Base-by-base conservation (phyloP, 2,797 vertebrate genomes). In the Orestias chungarensis region DNA sequence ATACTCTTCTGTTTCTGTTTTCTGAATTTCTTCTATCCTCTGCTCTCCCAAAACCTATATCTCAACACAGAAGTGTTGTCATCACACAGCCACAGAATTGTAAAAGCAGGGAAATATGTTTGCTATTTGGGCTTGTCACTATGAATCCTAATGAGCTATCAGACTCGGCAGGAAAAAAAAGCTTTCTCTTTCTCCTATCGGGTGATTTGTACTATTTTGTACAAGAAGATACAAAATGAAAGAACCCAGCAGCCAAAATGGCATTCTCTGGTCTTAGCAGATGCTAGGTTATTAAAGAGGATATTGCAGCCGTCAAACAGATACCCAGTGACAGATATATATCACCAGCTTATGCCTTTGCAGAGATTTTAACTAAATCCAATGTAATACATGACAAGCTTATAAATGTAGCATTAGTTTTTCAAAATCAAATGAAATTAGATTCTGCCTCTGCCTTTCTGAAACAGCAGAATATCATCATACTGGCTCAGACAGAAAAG, bases 101-200 rank as follows among this genome's bases (percentile, higher is more conserved):
- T 84, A 90, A 91, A 87, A 90, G 90, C 85, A 70, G 84, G 88
- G 67, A 91, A 92, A 91, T 91, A 90, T 90, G 91, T 92, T 93
- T 91, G 85, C 88, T 88, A 86, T 90, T 90, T 90, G 83, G 85
- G 80, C 82, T 90, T 76, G 81, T 90, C 86, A 88, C 86, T 83
- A 84, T 90, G 92, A 92, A 92, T 92, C 77, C 86, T 92, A 91
- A 92, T 93, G 89, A 92, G 87, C 82, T 85, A 90, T 88, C 89
- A 89, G 74, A 81, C 85, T 89, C 81, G 83, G 83, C 84, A 70
- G 90, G 78, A 84, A 88, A 74, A 88, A 74, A 76, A 71, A 84
- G 83, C 77, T 78, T 83, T 85, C 83, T 85, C 80, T 76, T 79
- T 84, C 76, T 82, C 81, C 82, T 82, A 82, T 85, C 82, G 87